Percentiles rank a stretch among this genome's conserved stretches.
phyloP scores from a whole-genome alignment of 2,113 vertebrate genomes.

The Mormyrus iriodes region DNA sequence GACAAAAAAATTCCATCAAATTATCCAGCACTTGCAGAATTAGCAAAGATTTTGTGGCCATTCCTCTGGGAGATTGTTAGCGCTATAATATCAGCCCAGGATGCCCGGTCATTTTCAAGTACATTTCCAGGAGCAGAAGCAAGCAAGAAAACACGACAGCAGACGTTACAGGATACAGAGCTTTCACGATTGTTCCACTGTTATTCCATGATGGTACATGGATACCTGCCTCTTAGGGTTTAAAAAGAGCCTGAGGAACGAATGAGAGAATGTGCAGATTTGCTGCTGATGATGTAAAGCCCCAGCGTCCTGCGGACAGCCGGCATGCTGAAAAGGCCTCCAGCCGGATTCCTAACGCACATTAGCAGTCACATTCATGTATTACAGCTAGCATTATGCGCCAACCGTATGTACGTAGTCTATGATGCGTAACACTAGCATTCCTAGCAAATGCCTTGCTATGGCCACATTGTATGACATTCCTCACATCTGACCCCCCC shows the following conservation, averaged over 20 bases:
- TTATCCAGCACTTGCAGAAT: not conserved
- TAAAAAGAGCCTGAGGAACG: not conserved
- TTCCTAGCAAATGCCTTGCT: not conserved
- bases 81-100: not conserved
- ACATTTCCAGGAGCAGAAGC: not conserved
- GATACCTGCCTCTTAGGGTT: not conserved
- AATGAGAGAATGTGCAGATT: not conserved
- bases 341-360: not conserved
- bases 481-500: not conserved
- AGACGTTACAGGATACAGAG: not conserved
- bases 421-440: not conserved
- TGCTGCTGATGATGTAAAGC: not conserved
- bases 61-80: not conserved
- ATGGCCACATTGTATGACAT: not conserved
- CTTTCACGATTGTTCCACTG: not conserved
- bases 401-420: not conserved
- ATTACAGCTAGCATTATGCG: not conserved
- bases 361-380: not conserved
- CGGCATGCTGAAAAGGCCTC: not conserved
- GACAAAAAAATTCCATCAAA: not conserved
- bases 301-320: not conserved
- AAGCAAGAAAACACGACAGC: not conserved
- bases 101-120: not conserved
- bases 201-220: no score
- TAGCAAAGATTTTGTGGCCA: not conserved